Evolutionary conservation across 2,797 vertebrate genomes (phyloP).

Genomic region (Picus viridis): DNA sequence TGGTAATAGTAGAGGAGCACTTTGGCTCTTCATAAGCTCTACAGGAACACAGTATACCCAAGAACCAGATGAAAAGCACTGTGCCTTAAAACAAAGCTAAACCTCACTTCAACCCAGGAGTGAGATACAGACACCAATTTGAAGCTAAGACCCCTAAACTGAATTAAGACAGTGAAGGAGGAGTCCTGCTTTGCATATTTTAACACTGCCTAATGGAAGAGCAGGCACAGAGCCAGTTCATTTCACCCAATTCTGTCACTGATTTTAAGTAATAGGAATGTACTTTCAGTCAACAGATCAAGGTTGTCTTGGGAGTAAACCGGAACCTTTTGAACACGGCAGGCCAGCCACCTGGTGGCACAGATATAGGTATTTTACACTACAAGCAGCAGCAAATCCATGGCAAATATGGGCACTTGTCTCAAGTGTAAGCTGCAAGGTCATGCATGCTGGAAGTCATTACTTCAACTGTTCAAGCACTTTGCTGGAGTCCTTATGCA

Average conservation of each 20-base stretch:
- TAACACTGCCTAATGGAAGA: constrained; percentile 68
- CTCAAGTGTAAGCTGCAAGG: not conserved
- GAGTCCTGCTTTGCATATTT: constrained; percentile 56
- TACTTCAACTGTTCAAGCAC: not conserved
- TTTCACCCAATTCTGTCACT: constrained; percentile 19
- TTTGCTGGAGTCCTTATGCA: not conserved
- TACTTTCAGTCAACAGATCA: constrained; percentile 42
- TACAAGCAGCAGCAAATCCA: not conserved
- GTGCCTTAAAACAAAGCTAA: not conserved
- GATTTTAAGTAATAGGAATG: constrained; percentile 54
- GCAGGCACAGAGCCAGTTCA: constrained; percentile 60
- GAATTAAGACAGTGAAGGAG: constrained; percentile 22
- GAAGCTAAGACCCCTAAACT: constrained; percentile 41
- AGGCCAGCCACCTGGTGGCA: not conserved
- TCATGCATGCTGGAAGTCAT: not conserved
- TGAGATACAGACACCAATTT: not conserved
- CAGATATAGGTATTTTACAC: not conserved
- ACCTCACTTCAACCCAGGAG: not conserved
- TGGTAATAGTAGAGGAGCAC: not conserved
- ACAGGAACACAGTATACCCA: not conserved
- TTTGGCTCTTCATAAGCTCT: not conserved
- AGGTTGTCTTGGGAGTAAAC: not conserved
- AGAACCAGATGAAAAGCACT: not conserved
- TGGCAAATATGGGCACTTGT: not conserved
- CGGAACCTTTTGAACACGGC: not conserved